These are phyloP conservation scores for Labrus mixtus DNA, from an alignment of 2,113 vertebrate species.

Conservation along the genomic window DNA sequence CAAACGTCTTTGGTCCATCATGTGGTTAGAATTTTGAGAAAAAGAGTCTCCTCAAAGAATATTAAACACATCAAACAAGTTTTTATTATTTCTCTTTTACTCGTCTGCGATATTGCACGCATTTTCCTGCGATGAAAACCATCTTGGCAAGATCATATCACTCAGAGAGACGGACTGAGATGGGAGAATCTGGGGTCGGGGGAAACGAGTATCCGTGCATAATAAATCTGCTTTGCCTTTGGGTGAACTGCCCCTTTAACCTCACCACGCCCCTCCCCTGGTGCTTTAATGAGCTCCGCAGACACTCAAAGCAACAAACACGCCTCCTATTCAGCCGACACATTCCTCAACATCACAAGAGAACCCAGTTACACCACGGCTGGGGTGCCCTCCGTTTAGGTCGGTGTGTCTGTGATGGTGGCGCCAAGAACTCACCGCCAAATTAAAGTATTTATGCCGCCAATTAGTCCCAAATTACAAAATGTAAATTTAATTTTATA, in stretches of 20 bases:
- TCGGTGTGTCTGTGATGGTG: constrained; percentile 5
- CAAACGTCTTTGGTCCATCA: constrained; percentile 43
- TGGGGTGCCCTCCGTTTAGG: background rate
- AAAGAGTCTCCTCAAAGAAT: background rate
- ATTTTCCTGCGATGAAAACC: background rate
- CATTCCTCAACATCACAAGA: constrained; percentile 73
- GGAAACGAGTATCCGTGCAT: constrained; percentile 2
- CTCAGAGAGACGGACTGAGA: constrained; percentile 16
- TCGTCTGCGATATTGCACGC: background rate
- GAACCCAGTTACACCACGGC: constrained; percentile 21
- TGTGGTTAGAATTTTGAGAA: constrained; percentile 11
- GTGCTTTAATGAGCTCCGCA: constrained; percentile 68
- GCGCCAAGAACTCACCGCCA: background rate
- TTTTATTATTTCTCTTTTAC: background rate
- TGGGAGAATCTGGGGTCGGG: constrained; percentile 9
- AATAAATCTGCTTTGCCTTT: constrained; percentile 27
- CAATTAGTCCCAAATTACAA: background rate
- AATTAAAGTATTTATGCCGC: background rate
- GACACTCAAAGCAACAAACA: constrained; percentile 52
- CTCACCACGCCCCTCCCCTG: constrained; percentile 37
- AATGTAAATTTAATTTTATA: background rate
- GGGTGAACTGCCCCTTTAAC: constrained; percentile 61
- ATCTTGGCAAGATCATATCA: background rate
- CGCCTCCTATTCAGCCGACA: constrained; percentile 67
- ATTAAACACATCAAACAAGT: background rate